Conservation (phyloP, 2,888 invertebrate genomes). For the Criorhina ranunculi region DNA sequence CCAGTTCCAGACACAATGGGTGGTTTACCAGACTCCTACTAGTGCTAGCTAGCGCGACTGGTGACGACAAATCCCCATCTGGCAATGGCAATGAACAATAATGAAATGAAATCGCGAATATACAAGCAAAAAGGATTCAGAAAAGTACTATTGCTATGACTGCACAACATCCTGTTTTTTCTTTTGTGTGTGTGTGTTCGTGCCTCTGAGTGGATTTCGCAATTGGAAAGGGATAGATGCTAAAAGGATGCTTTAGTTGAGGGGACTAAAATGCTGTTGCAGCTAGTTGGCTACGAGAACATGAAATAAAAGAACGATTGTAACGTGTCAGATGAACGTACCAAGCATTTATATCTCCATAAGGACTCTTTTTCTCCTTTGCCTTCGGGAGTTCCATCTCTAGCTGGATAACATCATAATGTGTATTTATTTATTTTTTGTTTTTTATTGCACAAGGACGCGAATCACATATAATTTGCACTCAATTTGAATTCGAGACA, state of each 20-base stretch:
- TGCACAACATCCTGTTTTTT: slow-evolving; percentile 12
- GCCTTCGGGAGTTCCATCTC: neutral
- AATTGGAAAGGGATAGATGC: neutral
- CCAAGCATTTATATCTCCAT: slow-evolving; percentile 49
- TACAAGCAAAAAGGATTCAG: slow-evolving; percentile 54
- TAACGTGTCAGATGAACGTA: slow-evolving; percentile 51
- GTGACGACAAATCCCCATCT: slow-evolving; percentile 74
- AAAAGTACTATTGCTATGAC: neutral
- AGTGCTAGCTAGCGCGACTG: slow-evolving; percentile 4
- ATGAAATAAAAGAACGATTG: slow-evolving; percentile 28
- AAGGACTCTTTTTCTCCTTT: slow-evolving; percentile 32
- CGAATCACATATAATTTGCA: slow-evolving; percentile 84
- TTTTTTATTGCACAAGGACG: slow-evolving; percentile 62
- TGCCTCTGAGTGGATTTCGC: slow-evolving; percentile 25
- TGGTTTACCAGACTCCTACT: neutral
- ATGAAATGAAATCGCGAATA: slow-evolving; percentile 74
- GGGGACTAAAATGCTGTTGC: slow-evolving; percentile 12
- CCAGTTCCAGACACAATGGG: slow-evolving; percentile 29
- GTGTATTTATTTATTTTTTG: slow-evolving; percentile 40
- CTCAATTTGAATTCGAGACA: slow-evolving; percentile 85
- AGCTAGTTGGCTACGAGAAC: slow-evolving; percentile 38
- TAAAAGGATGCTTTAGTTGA: slow-evolving; percentile 17
- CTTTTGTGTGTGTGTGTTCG: neutral
- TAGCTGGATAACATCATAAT: slow-evolving; percentile 35
- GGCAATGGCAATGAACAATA: slow-evolving; percentile 73